These are phyloP conservation scores for Callyntrura sp. DNA, from an alignment of 2,888 invertebrate species.

Conservation along the genomic window DNA sequence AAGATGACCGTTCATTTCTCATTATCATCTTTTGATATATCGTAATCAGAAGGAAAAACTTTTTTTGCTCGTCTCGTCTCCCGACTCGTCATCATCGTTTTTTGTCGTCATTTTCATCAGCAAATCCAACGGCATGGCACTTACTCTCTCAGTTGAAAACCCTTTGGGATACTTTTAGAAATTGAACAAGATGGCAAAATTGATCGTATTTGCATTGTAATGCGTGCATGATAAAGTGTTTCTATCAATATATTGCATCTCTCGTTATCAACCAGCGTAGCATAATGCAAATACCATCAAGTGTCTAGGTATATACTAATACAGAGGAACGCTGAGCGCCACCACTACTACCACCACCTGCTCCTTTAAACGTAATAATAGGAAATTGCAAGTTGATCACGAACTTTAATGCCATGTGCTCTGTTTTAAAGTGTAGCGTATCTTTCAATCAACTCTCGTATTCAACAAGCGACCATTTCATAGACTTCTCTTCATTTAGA, in stretches of 20 bases:
- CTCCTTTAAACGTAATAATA: slow-evolving; percentile 13
- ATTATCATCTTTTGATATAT: slow-evolving; percentile 57
- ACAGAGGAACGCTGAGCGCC: background rate
- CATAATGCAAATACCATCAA: background rate
- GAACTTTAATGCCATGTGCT: slow-evolving; percentile 56
- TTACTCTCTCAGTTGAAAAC: slow-evolving; percentile 42
- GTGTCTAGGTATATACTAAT: background rate
- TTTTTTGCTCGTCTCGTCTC: slow-evolving; percentile 24
- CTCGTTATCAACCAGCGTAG: no score
- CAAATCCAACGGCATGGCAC: slow-evolving; percentile 11
- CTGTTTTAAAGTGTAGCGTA: slow-evolving; percentile 56
- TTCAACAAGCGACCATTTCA: slow-evolving; percentile 31
- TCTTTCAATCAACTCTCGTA: slow-evolving; percentile 54
- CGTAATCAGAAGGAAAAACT: slow-evolving; percentile 48
- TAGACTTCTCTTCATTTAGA: slow-evolving; percentile 54
- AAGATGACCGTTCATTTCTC: slow-evolving; percentile 70
- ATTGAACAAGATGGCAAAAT: slow-evolving; percentile 56
- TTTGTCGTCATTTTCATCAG: slow-evolving; percentile 15
- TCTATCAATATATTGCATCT: slow-evolving; percentile 19
- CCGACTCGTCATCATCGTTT: slow-evolving; percentile 13
- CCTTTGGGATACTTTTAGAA: slow-evolving; percentile 62
- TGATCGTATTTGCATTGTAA: slow-evolving; percentile 58
- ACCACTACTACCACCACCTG: slow-evolving; percentile 21
- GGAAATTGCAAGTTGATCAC: slow-evolving; percentile 67
- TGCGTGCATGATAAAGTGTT: slow-evolving; percentile 35